Conservation (phyloP, 2,888 invertebrate genomes). For the Thalpophila matura region DNA sequence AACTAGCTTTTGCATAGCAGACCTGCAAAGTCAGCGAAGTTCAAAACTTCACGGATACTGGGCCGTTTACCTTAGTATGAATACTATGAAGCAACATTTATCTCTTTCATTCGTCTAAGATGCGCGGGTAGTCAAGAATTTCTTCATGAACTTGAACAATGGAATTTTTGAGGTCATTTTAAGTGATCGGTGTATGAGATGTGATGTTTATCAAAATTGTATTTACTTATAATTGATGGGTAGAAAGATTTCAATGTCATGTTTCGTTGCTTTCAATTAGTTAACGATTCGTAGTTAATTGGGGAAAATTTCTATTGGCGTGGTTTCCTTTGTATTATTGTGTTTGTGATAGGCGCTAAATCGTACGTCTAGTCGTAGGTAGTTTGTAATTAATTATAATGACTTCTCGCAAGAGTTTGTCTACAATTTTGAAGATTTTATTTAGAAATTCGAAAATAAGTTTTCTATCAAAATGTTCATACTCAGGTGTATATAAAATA, state of each 20-base stretch:
- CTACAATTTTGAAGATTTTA: too few relatives aligned
- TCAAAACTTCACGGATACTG: too few relatives aligned
- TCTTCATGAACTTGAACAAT: conserved; percentile 51
- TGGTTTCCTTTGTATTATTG: conserved; percentile 10
- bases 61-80: too few relatives aligned
- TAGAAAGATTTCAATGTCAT: conserved; percentile 48
- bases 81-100: conserved; percentile 13
- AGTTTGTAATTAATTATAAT: conserved; percentile 7
- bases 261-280: conserved; percentile 38
- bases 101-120: conserved; percentile 18
- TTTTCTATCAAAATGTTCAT: too few relatives aligned
- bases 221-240: conserved; percentile 43
- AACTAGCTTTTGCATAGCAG: too few relatives aligned
- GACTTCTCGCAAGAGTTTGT: not conserved
- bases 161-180: conserved; percentile 32
- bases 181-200: conserved; percentile 32
- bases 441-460: too few relatives aligned
- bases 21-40: too few relatives aligned
- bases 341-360: conserved; percentile 7
- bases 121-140: conserved; percentile 35
- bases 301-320: conserved; percentile 7
- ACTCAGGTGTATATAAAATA: conserved; percentile 36
- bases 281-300: conserved; percentile 34
- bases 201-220: conserved; percentile 45
- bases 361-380: not conserved